A percentile compares a stretch with the other conserved stretches of the same genome.
Conservation (phyloP, 2,797 vertebrate species). For the Leucoraja ocellata region DNA sequence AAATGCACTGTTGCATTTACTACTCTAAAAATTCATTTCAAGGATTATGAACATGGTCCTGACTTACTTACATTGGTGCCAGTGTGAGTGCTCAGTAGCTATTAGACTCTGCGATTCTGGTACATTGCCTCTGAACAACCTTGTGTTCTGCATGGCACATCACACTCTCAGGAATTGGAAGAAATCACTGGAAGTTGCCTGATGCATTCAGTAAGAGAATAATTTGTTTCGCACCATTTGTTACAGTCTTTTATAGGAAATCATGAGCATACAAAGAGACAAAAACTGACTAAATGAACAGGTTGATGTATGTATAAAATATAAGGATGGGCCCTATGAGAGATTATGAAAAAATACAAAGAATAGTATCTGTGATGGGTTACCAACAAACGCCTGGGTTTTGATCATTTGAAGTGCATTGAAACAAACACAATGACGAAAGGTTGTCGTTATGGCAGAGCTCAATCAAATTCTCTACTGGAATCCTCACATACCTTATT, state of each 20-base stretch:
- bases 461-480: conserved; percentile 31
- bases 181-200: not conserved
- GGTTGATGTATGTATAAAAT: conserved; percentile 34
- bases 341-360: conserved; percentile 27
- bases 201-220: conserved; percentile 23
- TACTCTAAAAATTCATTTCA: conserved; percentile 11
- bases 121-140: not conserved
- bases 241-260: conserved; percentile 19
- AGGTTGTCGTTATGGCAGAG: conserved; percentile 9
- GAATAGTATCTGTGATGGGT: conserved; percentile 8
- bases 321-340: conserved; percentile 18
- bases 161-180: not conserved
- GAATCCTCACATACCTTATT: conserved; percentile 21
- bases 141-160: not conserved
- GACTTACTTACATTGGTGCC: not conserved
- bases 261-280: conserved; percentile 10
- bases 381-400: conserved; percentile 27
- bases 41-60: not conserved
- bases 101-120: conserved; percentile 13
- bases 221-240: conserved; percentile 27
- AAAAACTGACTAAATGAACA: conserved; percentile 19
- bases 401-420: conserved; percentile 29
- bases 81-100: conserved; percentile 2
- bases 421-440: conserved; percentile 35
- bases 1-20: conserved; percentile 12